Evolutionary conservation across 2,888 invertebrate genomes (phyloP).

Genomic region (Tetragonula carbonaria): DNA sequence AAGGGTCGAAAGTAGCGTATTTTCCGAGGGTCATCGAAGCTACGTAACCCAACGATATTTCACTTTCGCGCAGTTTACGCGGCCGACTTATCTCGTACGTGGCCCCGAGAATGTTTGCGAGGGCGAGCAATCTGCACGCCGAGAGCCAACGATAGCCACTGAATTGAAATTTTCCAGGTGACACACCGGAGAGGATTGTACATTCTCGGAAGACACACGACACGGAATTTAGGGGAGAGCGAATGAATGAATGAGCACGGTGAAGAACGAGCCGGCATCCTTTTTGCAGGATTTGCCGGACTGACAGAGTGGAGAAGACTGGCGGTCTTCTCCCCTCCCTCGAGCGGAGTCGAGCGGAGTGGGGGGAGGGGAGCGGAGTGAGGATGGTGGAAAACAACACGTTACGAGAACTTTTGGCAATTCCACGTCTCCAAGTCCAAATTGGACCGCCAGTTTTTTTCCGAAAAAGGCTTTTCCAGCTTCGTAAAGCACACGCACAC

Average conservation of each 20-base stretch:
- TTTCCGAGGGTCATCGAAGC: background rate
- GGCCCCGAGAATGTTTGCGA: background rate
- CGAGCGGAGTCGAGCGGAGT: too few species aligned
- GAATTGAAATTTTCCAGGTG: background rate
- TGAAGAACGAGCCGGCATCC: background rate
- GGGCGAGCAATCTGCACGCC: background rate
- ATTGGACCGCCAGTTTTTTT: background rate
- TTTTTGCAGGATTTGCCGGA: background rate
- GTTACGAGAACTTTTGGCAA: background rate
- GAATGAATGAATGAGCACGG: background rate
- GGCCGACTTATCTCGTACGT: background rate
- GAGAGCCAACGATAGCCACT: background rate
- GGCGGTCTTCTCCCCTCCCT: background rate
- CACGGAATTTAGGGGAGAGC: background rate
- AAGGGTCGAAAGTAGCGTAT: background rate
- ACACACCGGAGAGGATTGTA: background rate
- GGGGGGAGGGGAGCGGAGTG: too few species aligned
- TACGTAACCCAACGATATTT: background rate
- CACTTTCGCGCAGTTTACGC: background rate
- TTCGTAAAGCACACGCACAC: too few species aligned
- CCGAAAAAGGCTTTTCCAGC: background rate
- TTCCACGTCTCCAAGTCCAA: background rate
- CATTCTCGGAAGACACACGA: background rate
- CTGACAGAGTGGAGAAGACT: background rate
- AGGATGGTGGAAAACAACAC: background rate